These are phyloP conservation scores for Lanius ludovicianus DNA, from an alignment of 2,113 vertebrate genomes.

Conservation along the genomic window DNA sequence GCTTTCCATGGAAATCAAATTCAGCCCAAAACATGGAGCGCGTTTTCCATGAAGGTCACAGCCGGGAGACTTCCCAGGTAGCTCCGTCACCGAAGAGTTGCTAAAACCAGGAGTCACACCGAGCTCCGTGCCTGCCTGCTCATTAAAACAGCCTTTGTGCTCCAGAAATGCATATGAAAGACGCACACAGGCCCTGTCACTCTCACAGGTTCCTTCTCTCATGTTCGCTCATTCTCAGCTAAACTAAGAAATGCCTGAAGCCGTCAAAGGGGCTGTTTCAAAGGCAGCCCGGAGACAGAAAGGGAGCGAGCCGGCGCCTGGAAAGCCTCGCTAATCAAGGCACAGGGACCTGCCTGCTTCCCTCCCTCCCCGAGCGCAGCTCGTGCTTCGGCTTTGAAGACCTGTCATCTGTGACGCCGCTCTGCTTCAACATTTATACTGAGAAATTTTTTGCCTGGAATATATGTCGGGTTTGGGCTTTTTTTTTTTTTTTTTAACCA, in stretches of 20 bases:
- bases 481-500: background rate
- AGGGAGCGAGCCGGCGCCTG: background rate
- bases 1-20: background rate
- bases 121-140: background rate
- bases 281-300: conserved; percentile 52
- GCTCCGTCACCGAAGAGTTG: background rate
- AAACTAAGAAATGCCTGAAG: background rate
- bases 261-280: conserved; percentile 27
- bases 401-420: background rate
- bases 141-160: background rate
- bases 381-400: conserved; percentile 4
- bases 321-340: conserved; percentile 12
- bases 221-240: background rate
- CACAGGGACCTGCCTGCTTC: background rate
- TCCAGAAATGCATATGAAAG: background rate
- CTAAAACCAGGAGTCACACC: background rate
- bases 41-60: background rate
- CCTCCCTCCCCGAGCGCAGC: background rate
- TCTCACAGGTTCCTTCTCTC: background rate
- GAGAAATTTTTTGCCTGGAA: background rate
- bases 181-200: background rate
- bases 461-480: background rate
- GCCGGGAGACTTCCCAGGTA: background rate
- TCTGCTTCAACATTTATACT: background rate
- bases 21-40: accelerated